Base-by-base conservation (phyloP, 1,140 invertebrate genomes). In the Drosophila biarmipes region DNA sequence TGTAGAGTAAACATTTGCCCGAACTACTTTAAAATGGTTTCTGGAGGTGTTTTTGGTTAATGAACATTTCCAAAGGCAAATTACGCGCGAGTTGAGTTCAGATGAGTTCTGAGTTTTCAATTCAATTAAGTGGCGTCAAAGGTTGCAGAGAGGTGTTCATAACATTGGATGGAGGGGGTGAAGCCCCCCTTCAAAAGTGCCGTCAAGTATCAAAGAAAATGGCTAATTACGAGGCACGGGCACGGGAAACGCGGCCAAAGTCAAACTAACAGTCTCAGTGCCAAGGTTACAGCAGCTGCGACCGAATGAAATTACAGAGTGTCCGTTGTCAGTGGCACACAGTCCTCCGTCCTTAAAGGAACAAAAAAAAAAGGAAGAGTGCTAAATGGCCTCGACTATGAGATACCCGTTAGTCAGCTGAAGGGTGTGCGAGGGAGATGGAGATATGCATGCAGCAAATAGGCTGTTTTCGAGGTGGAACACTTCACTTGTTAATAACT, bases 81-180 rank as follows among this genome's bases (percentile, higher is more conserved):
- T 80, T 85, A 77, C 81, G 81, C 84, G 81, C 80, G 37, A 73
- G 77, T 64, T 66, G 77, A 64, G 71, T 68, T 72, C 74, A 63
- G 68, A 78, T 76, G 57, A 73, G 58, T 77, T 85, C 68, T 76
- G 57, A 73, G 55, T 77, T 85, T 73, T 73, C 80, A 85, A 85
- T 85, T 85, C 80, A 86, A 85, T 85, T 86, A 86, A 77, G 77
- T 80, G 80, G 45, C 61, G 66, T 68, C 72, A 69, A 71, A 80
- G 80, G 71, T 84, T 59, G 59, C 75, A 51, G 35, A 2, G 31
- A 45, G 31, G 64, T 58, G 45, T 37, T 45, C 38, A 53, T 43
- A 43, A 52, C 17, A 10, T 42, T 15, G 8, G 1, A 11, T 10
- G 55, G 56, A 53, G 11, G 37, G 42, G 27, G 45, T n/a, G 37